Evolutionary conservation across 2,888 invertebrate species (phyloP), one percentile per base, ranked within the genome.

Genomic region (Caenorhabditis japonica): DNA sequence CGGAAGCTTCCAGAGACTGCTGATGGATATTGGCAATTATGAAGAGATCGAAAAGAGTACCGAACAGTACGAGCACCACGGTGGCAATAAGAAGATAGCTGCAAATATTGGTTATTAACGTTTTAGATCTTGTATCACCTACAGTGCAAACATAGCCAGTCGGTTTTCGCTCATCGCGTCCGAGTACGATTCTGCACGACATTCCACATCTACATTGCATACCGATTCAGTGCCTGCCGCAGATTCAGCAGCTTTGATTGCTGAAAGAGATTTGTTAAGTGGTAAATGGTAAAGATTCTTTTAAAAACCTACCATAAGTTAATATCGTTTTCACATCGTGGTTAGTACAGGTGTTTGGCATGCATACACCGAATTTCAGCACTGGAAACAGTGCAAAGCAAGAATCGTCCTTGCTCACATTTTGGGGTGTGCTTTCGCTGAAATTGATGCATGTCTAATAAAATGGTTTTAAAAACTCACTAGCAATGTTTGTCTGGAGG

Each of bases 271-370:
- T n/a, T n/a, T n/a, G n/a, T n/a, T n/a, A n/a, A n/a, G n/a, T n/a
- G n/a, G n/a, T n/a, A n/a, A n/a, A n/a, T n/a, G n/a, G n/a, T n/a
- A n/a, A n/a, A n/a, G n/a, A n/a, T n/a, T n/a, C n/a, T n/a, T n/a
- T n/a, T n/a, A n/a, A n/a, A n/a, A n/a, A n/a, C 19, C 43, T 33
- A 87, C 87, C 78, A 53, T 83, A 84, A 21, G 82, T 76, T 7
- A 87, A 55, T 64, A 88, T 79, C 33, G 80, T 76, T 36, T 77
- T 73, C 1, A 87, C 83, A 59, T 88, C 88, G 55, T 85, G 80
- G 56, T 86, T 76, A 0, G 87, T 86, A 69, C 88, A 88, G 4
- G 85, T 82, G 43, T 86, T 83, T 1, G 88, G 88, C 34, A 85
- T 79, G 68, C 88, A 88, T 5, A 85, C 76, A 10, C 88, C 88